A percentile compares a stretch with the other conserved stretches of the same genome.
These are phyloP conservation scores for Lasiurus cinereus DNA, from an alignment of 2,113 vertebrate species.

Conservation along the genomic window DNA sequence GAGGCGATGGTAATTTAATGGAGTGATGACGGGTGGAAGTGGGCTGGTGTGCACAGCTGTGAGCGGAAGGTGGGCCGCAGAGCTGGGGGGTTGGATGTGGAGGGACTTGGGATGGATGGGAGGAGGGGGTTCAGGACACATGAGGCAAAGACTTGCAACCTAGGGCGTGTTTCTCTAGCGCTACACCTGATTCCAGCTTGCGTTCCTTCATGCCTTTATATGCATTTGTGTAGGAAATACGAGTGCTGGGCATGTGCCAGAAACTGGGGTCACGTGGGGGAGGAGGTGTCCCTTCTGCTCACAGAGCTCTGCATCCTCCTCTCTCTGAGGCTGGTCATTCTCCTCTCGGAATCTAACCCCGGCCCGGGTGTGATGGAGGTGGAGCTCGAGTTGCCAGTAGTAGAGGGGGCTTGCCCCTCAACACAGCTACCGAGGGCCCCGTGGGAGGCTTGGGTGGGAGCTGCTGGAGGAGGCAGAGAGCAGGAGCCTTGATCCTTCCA, in stretches of 20 bases:
- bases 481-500: background rate
- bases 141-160: background rate
- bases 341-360: background rate
- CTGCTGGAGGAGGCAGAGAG: background rate
- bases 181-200: background rate
- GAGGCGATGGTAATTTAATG: background rate
- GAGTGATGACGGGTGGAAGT: background rate
- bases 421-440: fast-evolving
- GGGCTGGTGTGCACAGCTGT: fast-evolving
- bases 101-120: background rate
- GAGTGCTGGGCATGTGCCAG: too few species aligned
- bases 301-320: background rate
- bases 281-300: background rate
- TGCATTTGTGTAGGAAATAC: background rate
- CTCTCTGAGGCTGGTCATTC: background rate
- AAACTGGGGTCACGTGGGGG: too few species aligned
- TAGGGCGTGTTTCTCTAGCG: background rate
- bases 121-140: background rate
- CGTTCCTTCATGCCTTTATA: background rate
- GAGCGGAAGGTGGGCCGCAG: background rate
- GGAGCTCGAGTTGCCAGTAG: background rate
- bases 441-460: background rate
- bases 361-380: background rate
- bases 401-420: background rate
- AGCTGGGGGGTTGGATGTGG: background rate